A percentile compares a stretch with the other conserved stretches of the same genome.
These are phyloP conservation scores for Drosophila niveifrons DNA, from an alignment of 2,888 invertebrate species.

Conservation along the genomic window DNA sequence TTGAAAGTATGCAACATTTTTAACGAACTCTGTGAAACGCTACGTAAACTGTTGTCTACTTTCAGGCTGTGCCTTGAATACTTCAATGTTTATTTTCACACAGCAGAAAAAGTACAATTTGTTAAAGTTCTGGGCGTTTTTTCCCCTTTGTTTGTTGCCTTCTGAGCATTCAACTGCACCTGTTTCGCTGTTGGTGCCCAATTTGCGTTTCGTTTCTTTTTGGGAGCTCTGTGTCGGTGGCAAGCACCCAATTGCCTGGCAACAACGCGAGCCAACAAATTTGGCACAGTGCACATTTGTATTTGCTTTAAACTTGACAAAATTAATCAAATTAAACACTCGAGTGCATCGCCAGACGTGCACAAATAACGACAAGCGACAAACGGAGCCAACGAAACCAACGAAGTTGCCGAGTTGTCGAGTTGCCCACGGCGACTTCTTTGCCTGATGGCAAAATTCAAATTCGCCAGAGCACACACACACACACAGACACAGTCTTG, in stretches of 20 bases:
- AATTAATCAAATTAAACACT: constrained; percentile 84
- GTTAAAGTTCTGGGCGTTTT: constrained; percentile 20
- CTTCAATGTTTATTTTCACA: constrained; percentile 36
- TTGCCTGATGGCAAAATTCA: constrained; percentile 66
- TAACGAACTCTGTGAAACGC: neutral
- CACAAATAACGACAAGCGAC: constrained; percentile 73
- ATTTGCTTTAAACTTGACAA: constrained; percentile 81
- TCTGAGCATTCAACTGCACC: constrained; percentile 44
- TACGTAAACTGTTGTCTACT: constrained; percentile 41
- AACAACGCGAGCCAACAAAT: constrained; percentile 58
- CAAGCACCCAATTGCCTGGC: constrained; percentile 50
- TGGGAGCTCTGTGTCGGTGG: neutral
- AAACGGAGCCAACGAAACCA: constrained; percentile 50
- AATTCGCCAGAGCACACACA: constrained; percentile 63
- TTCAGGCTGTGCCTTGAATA: constrained; percentile 30
- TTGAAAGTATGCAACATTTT: constrained; percentile 44
- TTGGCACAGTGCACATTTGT: constrained; percentile 77
- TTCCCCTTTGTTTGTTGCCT: constrained; percentile 1
- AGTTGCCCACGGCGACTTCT: constrained; percentile 52
- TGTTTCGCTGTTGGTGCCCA: constrained; percentile 11
- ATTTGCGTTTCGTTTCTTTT: constrained; percentile 13
- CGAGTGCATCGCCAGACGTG: constrained; percentile 82
- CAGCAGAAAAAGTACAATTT: constrained; percentile 31
- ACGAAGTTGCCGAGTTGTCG: constrained; percentile 24
- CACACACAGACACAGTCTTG: constrained; percentile 43